Percentiles rank a stretch among this genome's conserved stretches.
Evolutionary conservation across 2,888 invertebrate genomes (phyloP).

Genomic region (Falcaria lacertinaria): DNA sequence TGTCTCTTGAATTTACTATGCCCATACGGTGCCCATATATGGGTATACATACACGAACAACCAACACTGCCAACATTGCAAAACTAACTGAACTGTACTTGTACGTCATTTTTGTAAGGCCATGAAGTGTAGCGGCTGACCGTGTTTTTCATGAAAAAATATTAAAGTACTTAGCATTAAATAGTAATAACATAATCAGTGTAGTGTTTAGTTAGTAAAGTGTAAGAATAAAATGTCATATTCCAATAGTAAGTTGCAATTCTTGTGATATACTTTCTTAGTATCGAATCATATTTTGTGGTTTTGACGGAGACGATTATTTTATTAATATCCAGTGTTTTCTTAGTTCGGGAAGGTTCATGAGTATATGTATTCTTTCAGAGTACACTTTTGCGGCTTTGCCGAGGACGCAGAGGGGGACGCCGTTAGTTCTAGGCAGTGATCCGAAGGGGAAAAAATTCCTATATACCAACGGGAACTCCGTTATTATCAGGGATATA

Average conservation of each 20-base stretch:
- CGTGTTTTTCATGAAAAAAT: constrained; percentile 58
- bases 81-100: constrained; percentile 28
- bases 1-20: no score
- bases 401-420: constrained; percentile 96
- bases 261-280: constrained; percentile 22
- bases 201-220: constrained; percentile 50
- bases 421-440: constrained; percentile 95
- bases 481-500: constrained; percentile 97
- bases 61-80: constrained; percentile 41
- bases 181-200: constrained; percentile 40
- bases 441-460: constrained; percentile 99
- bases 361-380: constrained; percentile 54
- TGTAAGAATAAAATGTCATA: constrained; percentile 62
- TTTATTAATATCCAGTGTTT: not conserved
- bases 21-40: constrained; percentile 56
- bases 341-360: not conserved
- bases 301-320: constrained; percentile 21
- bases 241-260: constrained; percentile 68
- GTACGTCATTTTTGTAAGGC: constrained; percentile 66
- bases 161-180: constrained; percentile 54
- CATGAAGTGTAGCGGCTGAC: constrained; percentile 66
- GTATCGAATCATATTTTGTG: constrained; percentile 32
- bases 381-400: constrained; percentile 95
- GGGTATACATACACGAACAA: constrained; percentile 48
- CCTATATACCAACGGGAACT: constrained; percentile 98